phyloP scores from a whole-genome alignment of 2,888 invertebrate species.

The Chrysodeixis includens region DNA sequence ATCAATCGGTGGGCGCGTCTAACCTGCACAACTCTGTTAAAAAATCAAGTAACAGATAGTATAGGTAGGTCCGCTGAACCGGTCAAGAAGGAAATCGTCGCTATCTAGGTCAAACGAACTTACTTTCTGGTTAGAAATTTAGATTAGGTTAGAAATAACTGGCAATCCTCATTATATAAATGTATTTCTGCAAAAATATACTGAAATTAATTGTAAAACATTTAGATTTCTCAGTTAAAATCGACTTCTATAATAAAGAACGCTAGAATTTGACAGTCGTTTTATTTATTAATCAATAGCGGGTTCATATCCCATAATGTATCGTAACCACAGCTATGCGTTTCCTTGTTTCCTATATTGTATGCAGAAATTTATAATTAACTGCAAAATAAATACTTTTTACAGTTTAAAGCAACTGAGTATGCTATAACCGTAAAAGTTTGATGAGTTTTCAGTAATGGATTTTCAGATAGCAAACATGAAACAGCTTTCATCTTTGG shows the following conservation, averaged over 20 bases:
- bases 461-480: conserved; percentile 2
- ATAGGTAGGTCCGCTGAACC: background rate
- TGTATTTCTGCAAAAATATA: no score
- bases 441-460: conserved; percentile 4
- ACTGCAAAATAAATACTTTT: background rate
- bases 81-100: conserved; percentile 10
- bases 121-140: conserved; percentile 27
- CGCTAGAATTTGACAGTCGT: no score
- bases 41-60: conserved; percentile 20
- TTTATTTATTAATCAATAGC: no score
- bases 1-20: conserved; percentile 12
- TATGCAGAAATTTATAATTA: background rate
- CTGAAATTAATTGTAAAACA: no score
- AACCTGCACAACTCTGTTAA: conserved; percentile 14
- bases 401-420: background rate
- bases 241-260: no score
- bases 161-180: background rate
- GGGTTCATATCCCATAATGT: no score
- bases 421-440: conserved; percentile 4
- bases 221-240: no score
- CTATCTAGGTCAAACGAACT: conserved; percentile 24
- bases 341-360: background rate
- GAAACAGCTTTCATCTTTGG: background rate
- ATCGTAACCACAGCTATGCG: no score
- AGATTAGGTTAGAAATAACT: background rate